Base-by-base conservation (phyloP, 2,888 invertebrate species). In the Nebria brevicollis region DNA sequence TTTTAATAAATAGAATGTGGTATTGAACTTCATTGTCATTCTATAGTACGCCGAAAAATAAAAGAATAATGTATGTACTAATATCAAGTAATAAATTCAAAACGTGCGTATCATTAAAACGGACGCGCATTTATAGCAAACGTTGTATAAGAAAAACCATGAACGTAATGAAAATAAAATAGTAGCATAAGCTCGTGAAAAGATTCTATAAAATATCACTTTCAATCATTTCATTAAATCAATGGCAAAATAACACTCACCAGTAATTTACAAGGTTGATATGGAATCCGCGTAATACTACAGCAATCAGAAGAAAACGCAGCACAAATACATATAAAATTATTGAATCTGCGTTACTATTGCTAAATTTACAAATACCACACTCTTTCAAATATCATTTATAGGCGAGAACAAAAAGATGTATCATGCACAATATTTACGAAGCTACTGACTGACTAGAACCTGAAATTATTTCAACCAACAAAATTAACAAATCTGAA, bases 121-220 rank as follows among this genome's bases (percentile, higher is more conserved):
- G 43, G 20, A 66, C 10, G n/a, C 75, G 66, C 74, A 79, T 74
- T 79, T 79, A 79, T 68, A 66, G 73, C 74, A 74, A 75, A 74
- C 79, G 25, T 25, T 66, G 42, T 26, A 66, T 74, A n/a, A 42
- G 34, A 34, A 15, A 66, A 79, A 79, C 79, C 65, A n/a, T 41
- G 7, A 74, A 74, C 74, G 79, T 79, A 79, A 79, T 79, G 79
- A 79, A 79, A 79, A 74, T 66, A 66, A 20, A 66, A n/a, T 20
- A 41, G n/a, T n/a, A 68, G n/a, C 26, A 15, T 15, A 7, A 15
- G 43, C 43, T 8, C n/a, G 20, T 20, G 20, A 20, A 20, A 73
- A 79, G 68, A 79, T 15, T 73, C 72, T 41, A 65, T 65, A 66
- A 72, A 73, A 64, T 75, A 73, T 68, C 79, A 74, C 66, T n/a